phyloP scores from a whole-genome alignment of 30 jellyfish, hydroid and myxozoan genomes.

The Mastigias papua region DNA sequence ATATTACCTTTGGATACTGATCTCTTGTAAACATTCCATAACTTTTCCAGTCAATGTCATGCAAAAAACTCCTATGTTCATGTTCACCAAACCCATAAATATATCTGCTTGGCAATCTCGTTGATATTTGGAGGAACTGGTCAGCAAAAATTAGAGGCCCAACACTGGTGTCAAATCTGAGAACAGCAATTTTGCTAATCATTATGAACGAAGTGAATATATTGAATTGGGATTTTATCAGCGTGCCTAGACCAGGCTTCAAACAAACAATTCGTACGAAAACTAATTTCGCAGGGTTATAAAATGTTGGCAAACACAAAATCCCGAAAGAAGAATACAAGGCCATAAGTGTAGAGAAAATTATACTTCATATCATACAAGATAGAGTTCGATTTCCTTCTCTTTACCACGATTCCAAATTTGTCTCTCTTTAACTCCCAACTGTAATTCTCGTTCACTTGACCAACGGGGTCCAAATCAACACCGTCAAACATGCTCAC shows the following conservation, averaged over 20 bases:
- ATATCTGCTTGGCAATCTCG: slow-evolving; percentile 81
- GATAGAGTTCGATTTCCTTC: slow-evolving; percentile 37
- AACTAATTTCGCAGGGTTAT: too few species aligned
- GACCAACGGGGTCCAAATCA: slow-evolving; percentile 23
- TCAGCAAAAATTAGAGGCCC: slow-evolving; percentile 89
- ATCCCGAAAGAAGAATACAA: background rate
- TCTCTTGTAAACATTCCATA: slow-evolving; percentile 91
- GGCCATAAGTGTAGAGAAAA: background rate
- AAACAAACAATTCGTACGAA: too few species aligned
- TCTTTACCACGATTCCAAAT: slow-evolving; percentile 60
- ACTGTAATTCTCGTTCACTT: slow-evolving; percentile 54
- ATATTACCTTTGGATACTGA: slow-evolving; percentile 79
- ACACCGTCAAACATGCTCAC: slow-evolving; percentile 46
- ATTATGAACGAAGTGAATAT: background rate
- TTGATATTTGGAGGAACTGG: slow-evolving; percentile 90
- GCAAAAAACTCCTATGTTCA: slow-evolving; percentile 74
- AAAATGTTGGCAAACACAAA: background rate
- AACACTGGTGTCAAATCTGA: slow-evolving; percentile 85
- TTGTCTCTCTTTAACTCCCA: slow-evolving; percentile 48
- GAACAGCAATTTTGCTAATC: background rate
- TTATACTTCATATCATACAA: slow-evolving; percentile 50
- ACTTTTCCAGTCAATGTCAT: slow-evolving; percentile 86
- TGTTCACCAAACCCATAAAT: slow-evolving; percentile 97
- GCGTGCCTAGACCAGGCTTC: too few species aligned
- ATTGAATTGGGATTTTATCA: too few species aligned